phyloP scores from a whole-genome alignment of 2,113 vertebrate genomes.

The Herpetotheres cachinnans region DNA sequence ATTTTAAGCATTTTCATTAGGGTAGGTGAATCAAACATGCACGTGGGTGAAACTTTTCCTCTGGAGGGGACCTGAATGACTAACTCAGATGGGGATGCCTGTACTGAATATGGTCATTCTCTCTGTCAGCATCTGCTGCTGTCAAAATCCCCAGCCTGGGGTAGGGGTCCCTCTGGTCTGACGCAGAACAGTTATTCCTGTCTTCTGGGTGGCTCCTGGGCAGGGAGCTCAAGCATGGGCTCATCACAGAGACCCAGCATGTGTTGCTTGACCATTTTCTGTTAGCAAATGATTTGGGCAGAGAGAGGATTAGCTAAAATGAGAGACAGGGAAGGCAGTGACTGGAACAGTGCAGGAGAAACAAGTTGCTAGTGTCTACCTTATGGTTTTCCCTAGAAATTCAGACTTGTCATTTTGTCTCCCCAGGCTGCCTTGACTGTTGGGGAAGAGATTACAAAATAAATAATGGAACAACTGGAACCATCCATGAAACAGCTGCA shows the following conservation, averaged over 20 bases:
- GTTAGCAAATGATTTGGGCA: not conserved
- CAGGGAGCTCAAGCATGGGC: not conserved
- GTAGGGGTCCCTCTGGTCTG: not conserved
- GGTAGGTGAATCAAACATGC: not conserved
- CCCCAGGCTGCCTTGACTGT: not conserved
- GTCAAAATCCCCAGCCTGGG: not conserved
- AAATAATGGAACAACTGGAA: not conserved
- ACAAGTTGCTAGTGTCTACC: not conserved
- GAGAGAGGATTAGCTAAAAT: not conserved
- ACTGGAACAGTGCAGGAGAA: not conserved
- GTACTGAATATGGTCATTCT: not conserved
- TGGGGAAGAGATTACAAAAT: not conserved
- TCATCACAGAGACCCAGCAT: not conserved
- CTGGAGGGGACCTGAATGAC: not conserved
- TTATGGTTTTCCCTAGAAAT: not conserved
- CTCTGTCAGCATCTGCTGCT: not conserved
- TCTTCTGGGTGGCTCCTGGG: not conserved
- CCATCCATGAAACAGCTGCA: not conserved
- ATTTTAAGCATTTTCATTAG: constrained; percentile 27
- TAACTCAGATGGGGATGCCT: not conserved
- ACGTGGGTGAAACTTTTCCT: not conserved
- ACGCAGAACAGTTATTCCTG: not conserved
- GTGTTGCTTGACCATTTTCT: not conserved
- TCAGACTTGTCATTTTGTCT: not conserved
- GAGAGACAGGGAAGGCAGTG: not conserved